Percentiles rank a stretch among this genome's conserved stretches.
These are phyloP conservation scores for Cheilosia variabilis DNA, from an alignment of 2,888 invertebrate species.

Conservation along the genomic window DNA sequence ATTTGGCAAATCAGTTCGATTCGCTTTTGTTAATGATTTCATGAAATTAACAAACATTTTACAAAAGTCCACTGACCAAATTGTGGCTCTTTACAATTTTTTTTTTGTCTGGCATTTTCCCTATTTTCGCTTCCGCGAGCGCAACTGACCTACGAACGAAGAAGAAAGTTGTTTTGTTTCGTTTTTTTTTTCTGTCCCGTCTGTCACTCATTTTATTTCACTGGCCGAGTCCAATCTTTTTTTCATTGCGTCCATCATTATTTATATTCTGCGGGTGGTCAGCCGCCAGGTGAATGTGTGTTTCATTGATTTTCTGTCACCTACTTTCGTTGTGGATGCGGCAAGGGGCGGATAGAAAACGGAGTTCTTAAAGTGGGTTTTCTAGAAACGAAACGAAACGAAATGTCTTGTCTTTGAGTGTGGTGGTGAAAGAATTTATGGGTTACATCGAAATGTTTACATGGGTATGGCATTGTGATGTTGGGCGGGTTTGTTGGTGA, in stretches of 20 bases:
- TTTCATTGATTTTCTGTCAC: conserved; percentile 71
- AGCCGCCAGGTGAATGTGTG: conserved; percentile 46
- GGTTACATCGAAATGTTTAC: conserved; percentile 6
- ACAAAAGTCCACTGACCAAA: conserved; percentile 16
- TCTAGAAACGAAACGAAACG: conserved; percentile 35
- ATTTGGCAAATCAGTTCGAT: too few species aligned
- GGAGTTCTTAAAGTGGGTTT: conserved; percentile 65
- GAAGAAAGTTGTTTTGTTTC: conserved; percentile 53
- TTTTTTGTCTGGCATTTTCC: neutral
- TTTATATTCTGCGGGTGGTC: conserved; percentile 55
- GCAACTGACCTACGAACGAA: conserved; percentile 60
- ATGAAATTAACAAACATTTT: neutral
- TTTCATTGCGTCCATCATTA: neutral
- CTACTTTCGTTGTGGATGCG: conserved; percentile 60
- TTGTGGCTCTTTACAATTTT: conserved; percentile 14
- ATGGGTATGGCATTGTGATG: neutral
- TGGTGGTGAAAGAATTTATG: conserved; percentile 38
- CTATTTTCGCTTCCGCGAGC: conserved; percentile 37
- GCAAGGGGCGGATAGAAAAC: conserved; percentile 38
- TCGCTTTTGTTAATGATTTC: neutral
- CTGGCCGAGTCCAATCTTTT: neutral
- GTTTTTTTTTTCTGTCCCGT: neutral
- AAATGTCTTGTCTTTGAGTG: conserved; percentile 45
- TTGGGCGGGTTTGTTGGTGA: conserved; percentile 5
- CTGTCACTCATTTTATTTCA: neutral